Evolutionary conservation across 2,797 vertebrate genomes (phyloP).

Genomic region (Girardinus metallicus): DNA sequence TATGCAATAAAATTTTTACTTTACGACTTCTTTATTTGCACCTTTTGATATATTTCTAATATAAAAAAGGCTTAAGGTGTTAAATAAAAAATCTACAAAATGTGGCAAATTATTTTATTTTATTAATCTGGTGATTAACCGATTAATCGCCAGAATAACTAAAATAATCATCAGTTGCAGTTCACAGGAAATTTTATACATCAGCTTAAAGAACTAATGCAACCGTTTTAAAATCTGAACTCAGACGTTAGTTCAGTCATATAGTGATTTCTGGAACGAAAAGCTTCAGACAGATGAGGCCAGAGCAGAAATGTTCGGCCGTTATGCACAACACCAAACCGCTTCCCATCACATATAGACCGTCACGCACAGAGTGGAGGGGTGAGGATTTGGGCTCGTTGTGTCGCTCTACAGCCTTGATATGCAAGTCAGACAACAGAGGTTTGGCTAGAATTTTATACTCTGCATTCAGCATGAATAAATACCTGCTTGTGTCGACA

Average conservation of each 20-base stretch:
- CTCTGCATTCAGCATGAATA: neutral
- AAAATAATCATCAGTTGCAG: too few relatives aligned
- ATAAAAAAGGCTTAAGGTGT: too few relatives aligned
- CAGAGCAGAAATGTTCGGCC: neutral
- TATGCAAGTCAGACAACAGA: neutral
- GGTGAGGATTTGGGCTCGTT: neutral
- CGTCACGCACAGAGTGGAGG: neutral
- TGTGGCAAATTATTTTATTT: too few relatives aligned
- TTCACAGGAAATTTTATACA: too few relatives aligned
- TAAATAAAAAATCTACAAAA: too few relatives aligned
- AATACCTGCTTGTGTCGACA: neutral
- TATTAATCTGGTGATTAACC: too few relatives aligned
- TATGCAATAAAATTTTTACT: too few relatives aligned
- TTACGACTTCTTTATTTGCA: too few relatives aligned
- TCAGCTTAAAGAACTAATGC: too few relatives aligned
- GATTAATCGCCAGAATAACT: too few relatives aligned
- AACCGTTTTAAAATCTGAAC: neutral
- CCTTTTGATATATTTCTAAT: too few relatives aligned
- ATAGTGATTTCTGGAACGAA: neutral
- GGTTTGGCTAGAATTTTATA: neutral
- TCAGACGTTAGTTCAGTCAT: neutral
- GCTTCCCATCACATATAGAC: neutral
- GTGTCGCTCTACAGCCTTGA: neutral
- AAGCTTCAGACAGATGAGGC: neutral
- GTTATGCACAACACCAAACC: neutral